Conservation (phyloP, 2,113 vertebrate genomes). For the Hystrix brachyura region DNA sequence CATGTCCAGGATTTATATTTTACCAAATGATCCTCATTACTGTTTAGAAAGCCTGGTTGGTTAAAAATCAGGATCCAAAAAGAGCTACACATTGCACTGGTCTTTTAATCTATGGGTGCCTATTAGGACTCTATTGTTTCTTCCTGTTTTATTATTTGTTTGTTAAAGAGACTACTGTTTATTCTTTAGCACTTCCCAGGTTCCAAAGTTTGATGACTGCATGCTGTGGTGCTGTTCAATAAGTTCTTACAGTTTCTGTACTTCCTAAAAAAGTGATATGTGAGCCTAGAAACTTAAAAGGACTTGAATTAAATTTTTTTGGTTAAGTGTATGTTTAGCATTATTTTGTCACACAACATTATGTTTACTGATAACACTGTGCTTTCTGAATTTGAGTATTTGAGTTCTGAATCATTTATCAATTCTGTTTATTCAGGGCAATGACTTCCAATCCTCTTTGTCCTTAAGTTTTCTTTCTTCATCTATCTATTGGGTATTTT, state of each 20-base stretch:
- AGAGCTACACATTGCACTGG: background rate
- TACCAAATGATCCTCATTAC: background rate
- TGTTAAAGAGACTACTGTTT: constrained; percentile 2
- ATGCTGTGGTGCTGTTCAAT: background rate
- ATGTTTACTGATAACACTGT: background rate
- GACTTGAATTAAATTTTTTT: constrained; percentile 13
- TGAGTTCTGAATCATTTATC: background rate
- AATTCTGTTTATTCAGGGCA: background rate
- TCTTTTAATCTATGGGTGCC: background rate
- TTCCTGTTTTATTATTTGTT: background rate
- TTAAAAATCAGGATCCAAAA: constrained; percentile 39
- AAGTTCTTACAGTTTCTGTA: constrained; percentile 11
- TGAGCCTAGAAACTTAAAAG: background rate
- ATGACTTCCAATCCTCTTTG: background rate
- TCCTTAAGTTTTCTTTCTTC: background rate
- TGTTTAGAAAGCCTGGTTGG: background rate
- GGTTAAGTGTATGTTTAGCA: background rate
- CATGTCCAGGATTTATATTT: background rate
- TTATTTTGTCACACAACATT: background rate
- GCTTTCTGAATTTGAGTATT: background rate
- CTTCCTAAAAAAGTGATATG: background rate
- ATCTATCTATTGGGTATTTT: background rate
- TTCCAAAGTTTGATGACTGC: background rate
- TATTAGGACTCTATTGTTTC: background rate
- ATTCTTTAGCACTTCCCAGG: background rate